Percentiles rank a stretch among this genome's conserved stretches.
Conservation (phyloP, 2,113 vertebrate species). For the Melanocharis versteri region DNA sequence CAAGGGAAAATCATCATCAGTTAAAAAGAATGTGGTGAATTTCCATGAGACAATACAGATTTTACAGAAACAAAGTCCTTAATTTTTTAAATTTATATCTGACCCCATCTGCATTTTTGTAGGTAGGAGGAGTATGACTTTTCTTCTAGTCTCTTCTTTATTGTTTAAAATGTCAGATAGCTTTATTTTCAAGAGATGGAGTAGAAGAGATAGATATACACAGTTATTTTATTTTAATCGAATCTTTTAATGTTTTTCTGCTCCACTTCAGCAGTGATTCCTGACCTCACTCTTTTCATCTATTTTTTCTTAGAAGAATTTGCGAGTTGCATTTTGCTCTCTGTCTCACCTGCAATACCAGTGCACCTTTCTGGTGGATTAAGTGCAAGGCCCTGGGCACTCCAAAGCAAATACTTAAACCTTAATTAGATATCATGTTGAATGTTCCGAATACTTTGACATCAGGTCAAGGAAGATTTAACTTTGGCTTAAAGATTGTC, state of each 20-base stretch:
- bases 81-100: background rate
- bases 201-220: background rate
- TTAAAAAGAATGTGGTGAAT: rapidly evolving
- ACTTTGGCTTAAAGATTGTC: background rate
- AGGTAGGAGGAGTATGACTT: background rate
- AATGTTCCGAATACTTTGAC: background rate
- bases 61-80: background rate
- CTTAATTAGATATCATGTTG: background rate
- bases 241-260: background rate
- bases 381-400: background rate
- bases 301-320: background rate
- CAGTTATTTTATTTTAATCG: background rate
- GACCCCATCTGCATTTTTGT: background rate
- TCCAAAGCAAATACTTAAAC: background rate
- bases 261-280: background rate
- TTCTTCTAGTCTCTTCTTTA: background rate
- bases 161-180: background rate
- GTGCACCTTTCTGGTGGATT: background rate
- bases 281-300: rapidly evolving
- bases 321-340: background rate
- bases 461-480: background rate
- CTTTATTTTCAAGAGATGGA: background rate
- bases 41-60: background rate
- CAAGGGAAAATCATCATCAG: background rate
- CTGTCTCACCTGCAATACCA: background rate